Conservation (phyloP, 1,140 invertebrate species). For the Yoshiicerus persimilis region DNA sequence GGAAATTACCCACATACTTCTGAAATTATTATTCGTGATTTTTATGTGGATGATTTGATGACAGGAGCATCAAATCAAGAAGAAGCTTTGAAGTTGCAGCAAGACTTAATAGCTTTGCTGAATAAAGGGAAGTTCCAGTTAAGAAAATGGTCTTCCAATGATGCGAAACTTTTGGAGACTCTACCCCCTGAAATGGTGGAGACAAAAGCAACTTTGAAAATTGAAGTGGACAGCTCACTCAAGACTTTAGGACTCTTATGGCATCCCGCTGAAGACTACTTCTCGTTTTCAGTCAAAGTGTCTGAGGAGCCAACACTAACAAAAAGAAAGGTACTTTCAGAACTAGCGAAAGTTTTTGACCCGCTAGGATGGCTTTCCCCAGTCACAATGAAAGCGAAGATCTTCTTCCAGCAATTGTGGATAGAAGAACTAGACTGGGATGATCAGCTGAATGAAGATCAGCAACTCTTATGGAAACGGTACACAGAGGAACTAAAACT, state of each 20-base stretch:
- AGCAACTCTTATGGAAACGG: conserved; percentile 43
- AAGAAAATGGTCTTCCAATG: conserved; percentile 30
- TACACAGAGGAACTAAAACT: neutral
- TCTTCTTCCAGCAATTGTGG: conserved; percentile 52
- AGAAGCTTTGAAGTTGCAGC: conserved; percentile 35
- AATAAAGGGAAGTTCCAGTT: conserved; percentile 44
- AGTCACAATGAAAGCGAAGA: conserved; percentile 49
- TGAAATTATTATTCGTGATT: neutral
- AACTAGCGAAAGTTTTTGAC: conserved; percentile 30
- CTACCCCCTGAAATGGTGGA: neutral
- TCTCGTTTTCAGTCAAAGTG: conserved; percentile 29
- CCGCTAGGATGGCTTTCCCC: conserved; percentile 35
- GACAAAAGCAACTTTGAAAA: neutral
- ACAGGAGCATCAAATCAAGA: neutral
- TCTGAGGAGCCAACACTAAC: conserved; percentile 45
- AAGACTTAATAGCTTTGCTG: conserved; percentile 48
- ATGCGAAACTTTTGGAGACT: neutral
- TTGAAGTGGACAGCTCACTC: neutral
- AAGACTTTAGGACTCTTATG: neutral
- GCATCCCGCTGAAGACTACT: neutral
- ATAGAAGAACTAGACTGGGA: conserved; percentile 50
- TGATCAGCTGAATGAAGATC: conserved; percentile 47
- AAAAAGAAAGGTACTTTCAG: conserved; percentile 29
- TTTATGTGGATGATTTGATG: conserved; percentile 10
- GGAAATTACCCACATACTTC: neutral